Conservation (phyloP, 2,888 invertebrate species). For the Stenurella melanura region DNA sequence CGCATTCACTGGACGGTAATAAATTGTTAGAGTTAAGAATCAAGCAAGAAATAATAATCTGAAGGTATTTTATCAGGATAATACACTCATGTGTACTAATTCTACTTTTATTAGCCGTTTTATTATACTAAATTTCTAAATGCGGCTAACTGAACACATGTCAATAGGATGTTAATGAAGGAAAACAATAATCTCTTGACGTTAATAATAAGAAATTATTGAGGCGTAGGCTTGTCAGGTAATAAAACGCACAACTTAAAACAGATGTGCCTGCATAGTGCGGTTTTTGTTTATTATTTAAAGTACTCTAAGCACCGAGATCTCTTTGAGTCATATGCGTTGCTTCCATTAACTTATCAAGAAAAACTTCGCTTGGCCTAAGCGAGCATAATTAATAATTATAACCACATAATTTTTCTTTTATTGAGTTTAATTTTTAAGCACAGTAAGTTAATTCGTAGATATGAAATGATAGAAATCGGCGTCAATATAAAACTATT, state of each 20-base stretch:
- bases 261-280: conserved; percentile 22
- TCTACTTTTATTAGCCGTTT: not conserved
- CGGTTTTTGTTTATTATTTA: conserved; percentile 6
- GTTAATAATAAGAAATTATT: conserved; percentile 30
- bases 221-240: conserved; percentile 25
- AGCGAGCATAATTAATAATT: too few species aligned
- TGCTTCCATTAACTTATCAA: too few species aligned
- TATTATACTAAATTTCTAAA: not conserved
- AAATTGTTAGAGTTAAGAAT: not conserved
- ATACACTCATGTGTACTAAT: not conserved
- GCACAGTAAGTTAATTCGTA: too few species aligned
- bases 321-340: too few species aligned
- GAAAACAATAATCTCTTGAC: conserved; percentile 24
- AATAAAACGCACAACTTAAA: conserved; percentile 20
- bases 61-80: not conserved
- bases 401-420: too few species aligned
- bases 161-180: conserved; percentile 14
- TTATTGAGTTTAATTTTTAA: too few species aligned
- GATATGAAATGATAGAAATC: too few species aligned
- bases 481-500: too few species aligned
- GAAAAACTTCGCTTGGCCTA: too few species aligned
- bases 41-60: not conserved
- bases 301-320: too few species aligned
- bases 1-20: not conserved
- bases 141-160: conserved; percentile 8